These are phyloP conservation scores for Catharus ustulatus DNA, from an alignment of 2,797 vertebrate genomes.

Conservation along the genomic window DNA sequence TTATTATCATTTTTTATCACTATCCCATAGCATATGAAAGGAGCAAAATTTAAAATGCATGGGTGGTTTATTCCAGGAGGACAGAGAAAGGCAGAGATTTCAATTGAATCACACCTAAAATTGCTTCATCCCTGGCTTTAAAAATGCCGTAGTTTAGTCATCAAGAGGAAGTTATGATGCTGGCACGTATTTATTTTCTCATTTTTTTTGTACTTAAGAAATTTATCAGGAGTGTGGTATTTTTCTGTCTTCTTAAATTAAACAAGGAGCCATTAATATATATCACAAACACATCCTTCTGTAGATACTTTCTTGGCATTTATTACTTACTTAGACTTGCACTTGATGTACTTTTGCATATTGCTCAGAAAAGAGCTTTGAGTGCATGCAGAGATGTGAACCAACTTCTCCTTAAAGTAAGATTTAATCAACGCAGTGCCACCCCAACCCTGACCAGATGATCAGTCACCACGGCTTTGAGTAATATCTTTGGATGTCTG, in stretches of 20 bases:
- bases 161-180: not conserved
- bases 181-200: not conserved
- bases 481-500: constrained; percentile 36
- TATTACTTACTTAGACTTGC: not conserved
- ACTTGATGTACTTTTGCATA: not conserved
- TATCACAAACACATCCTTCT: not conserved
- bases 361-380: not conserved
- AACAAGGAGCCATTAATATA: not conserved
- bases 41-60: constrained; percentile 6
- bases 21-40: not conserved
- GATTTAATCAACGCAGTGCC: constrained; percentile 40
- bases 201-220: not conserved
- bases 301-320: not conserved
- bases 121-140: not conserved
- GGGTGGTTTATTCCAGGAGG: not conserved
- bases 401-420: not conserved
- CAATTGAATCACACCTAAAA: not conserved
- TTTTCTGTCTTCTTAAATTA: constrained; percentile 13
- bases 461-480: constrained; percentile 36
- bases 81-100: not conserved
- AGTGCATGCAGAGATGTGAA: not conserved
- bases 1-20: not conserved
- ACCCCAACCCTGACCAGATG: constrained; percentile 48
- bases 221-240: not conserved
- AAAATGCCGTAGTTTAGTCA: constrained; percentile 3